Percentiles rank a stretch among this genome's conserved stretches.
phyloP scores from a whole-genome alignment of 2,888 invertebrate genomes.

The Dastarcus helophoroides region DNA sequence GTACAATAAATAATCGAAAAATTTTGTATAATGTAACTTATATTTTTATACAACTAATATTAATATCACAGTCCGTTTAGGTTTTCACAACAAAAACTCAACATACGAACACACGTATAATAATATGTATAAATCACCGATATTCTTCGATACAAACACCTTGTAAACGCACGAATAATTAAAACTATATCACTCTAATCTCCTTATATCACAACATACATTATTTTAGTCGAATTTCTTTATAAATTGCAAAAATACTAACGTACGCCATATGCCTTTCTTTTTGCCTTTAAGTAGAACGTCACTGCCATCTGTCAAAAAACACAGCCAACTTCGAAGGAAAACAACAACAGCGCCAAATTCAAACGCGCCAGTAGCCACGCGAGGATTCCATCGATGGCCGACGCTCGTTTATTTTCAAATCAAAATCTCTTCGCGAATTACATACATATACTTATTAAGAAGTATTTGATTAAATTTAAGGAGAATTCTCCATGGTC shows the following conservation, averaged over 20 bases:
- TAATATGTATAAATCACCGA: conserved; percentile 19
- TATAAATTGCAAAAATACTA: conserved; percentile 29
- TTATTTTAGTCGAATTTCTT: conserved; percentile 20
- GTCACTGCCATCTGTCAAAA: no score
- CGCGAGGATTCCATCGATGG: no score
- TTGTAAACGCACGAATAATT: conserved; percentile 19
- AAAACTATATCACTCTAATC: conserved; percentile 19
- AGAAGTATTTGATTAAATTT: no score
- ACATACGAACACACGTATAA: conserved; percentile 28
- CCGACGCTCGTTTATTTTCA: no score
- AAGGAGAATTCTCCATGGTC: no score
- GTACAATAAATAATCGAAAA: conserved; percentile 29
- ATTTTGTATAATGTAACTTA: no score
- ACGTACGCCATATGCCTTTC: conserved; percentile 30
- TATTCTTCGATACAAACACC: conserved; percentile 17
- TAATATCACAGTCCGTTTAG: conserved; percentile 32
- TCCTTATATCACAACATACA: conserved; percentile 21
- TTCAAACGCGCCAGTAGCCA: no score
- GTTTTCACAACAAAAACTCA: conserved; percentile 28
- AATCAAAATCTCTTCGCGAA: no score
- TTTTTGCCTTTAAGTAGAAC: conserved; percentile 10
- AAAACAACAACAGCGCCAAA: no score
- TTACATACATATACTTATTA: no score
- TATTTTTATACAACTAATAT: conserved; percentile 26
- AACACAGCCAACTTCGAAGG: no score